These are phyloP conservation scores for Gambusia holbrooki DNA, from an alignment of 2,113 vertebrate genomes.

Conservation along the genomic window DNA sequence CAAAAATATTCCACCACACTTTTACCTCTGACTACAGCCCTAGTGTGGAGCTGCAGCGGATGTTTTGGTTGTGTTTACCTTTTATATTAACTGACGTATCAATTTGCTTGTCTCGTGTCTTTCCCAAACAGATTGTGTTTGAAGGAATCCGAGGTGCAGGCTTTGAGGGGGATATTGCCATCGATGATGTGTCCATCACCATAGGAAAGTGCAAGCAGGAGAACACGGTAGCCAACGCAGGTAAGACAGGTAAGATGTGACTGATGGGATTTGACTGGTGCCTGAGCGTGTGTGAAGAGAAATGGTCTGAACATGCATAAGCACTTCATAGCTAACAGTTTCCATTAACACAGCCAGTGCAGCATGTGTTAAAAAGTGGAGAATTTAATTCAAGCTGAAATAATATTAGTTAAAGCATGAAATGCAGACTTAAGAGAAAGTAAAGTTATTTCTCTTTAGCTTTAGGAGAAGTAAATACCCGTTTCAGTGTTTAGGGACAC, in stretches of 20 bases:
- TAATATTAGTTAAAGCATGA: too few relatives aligned
- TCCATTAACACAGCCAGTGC: too few relatives aligned
- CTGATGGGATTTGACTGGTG: neutral
- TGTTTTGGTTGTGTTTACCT: neutral
- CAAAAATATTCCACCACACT: too few relatives aligned
- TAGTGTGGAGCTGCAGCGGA: too few relatives aligned
- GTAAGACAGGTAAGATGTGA: conserved; percentile 76
- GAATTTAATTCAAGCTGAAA: too few relatives aligned
- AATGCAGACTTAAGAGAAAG: too few relatives aligned
- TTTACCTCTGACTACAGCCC: too few relatives aligned
- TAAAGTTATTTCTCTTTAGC: too few relatives aligned
- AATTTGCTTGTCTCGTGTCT: conserved; percentile 15
- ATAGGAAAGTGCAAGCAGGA: conserved; percentile 89
- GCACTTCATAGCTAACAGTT: neutral
- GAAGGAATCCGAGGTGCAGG: conserved; percentile 91
- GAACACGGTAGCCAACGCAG: conserved; percentile 78
- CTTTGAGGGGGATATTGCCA: conserved; percentile 95
- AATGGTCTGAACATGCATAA: neutral
- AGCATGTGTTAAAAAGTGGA: too few relatives aligned
- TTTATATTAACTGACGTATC: neutral
- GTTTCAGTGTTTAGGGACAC: too few relatives aligned
- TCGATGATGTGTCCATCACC: conserved; percentile 94
- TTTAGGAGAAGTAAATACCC: too few relatives aligned
- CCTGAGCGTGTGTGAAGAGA: neutral
- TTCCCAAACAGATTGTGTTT: conserved; percentile 88